Evolutionary conservation across 2,113 vertebrate species (phyloP).

Genomic region (Brachionichthys hirsutus): DNA sequence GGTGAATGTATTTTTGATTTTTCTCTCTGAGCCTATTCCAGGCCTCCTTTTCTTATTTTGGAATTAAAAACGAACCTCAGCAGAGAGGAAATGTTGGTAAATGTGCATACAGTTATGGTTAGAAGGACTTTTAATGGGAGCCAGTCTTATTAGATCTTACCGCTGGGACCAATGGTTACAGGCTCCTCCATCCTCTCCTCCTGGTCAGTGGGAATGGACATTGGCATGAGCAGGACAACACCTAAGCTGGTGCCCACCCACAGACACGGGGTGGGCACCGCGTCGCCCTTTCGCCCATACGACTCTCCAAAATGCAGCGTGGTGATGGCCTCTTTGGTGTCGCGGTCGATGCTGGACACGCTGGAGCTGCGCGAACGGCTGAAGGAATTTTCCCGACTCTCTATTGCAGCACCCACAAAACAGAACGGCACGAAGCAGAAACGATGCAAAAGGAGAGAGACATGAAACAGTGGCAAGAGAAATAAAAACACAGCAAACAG

Average conservation of each 20-base stretch:
- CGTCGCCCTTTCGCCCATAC: slow-evolving; percentile 86
- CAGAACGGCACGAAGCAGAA: background rate
- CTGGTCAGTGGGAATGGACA: slow-evolving; percentile 85
- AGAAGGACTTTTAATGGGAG: no score
- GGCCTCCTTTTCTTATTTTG: no score
- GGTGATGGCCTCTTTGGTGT: slow-evolving; percentile 93
- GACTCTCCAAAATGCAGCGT: slow-evolving; percentile 93
- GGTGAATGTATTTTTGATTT: no score
- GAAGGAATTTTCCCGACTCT: slow-evolving; percentile 94
- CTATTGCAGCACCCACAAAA: slow-evolving; percentile 64
- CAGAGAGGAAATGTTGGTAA: no score
- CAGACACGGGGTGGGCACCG: slow-evolving; percentile 84
- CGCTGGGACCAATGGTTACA: slow-evolving; percentile 85
- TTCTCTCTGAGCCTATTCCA: no score
- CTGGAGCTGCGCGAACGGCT: slow-evolving; percentile 97
- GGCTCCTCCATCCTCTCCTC: slow-evolving; percentile 90
- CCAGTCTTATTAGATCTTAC: slow-evolving; percentile 77
- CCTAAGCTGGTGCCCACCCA: slow-evolving; percentile 97
- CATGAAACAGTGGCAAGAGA: background rate
- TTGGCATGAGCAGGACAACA: slow-evolving; percentile 87
- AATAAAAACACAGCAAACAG: slow-evolving; percentile 3
- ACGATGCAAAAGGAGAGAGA: slow-evolving; percentile 8
- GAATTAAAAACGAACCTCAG: no score
- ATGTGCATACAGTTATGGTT: no score
- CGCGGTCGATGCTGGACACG: slow-evolving; percentile 96